phyloP scores from a whole-genome alignment of 1,140 invertebrate species.

The Temnothorax nylanderi region DNA sequence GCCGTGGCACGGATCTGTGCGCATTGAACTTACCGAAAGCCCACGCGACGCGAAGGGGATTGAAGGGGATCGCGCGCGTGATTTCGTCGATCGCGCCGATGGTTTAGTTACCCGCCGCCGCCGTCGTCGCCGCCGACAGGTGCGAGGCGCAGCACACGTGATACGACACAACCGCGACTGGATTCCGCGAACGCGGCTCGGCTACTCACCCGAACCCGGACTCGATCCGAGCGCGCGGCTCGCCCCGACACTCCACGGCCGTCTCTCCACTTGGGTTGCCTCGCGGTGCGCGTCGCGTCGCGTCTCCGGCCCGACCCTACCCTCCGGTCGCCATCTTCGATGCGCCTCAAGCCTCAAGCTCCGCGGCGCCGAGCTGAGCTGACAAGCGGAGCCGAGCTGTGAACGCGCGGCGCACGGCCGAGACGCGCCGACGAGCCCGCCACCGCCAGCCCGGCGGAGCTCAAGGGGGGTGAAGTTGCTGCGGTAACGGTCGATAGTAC shows the following conservation, averaged over 20 bases:
- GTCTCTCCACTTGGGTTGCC: conserved; percentile 68
- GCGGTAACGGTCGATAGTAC: not conserved
- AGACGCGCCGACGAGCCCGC: conserved; percentile 46
- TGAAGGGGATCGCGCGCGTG: conserved; percentile 23
- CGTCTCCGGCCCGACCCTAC: conserved; percentile 75
- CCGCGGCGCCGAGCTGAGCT: conserved; percentile 57
- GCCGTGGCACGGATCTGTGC: conserved; percentile 78
- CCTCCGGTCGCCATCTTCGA: conserved; percentile 83
- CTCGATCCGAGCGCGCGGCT: not conserved
- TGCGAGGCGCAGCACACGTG: conserved; percentile 11
- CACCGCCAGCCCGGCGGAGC: conserved; percentile 6
- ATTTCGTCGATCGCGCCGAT: conserved; percentile 46
- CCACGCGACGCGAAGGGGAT: conserved; percentile 35
- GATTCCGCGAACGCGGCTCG: not conserved
- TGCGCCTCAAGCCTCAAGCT: conserved; percentile 71
- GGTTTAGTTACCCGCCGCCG: not conserved
- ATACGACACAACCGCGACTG: not conserved
- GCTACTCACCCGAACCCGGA: conserved; percentile 70
- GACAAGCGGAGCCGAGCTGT: conserved; percentile 26
- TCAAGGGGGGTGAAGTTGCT: conserved; percentile 69
- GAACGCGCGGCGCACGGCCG: not conserved
- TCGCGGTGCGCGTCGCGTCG: conserved; percentile 64
- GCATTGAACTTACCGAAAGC: conserved; percentile 84
- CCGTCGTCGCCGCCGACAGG: conserved; percentile 10
- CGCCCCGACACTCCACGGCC: conserved; percentile 32